These are phyloP conservation scores for Apodemia hepburni DNA, from an alignment of 2,888 invertebrate genomes.

Conservation along the genomic window DNA sequence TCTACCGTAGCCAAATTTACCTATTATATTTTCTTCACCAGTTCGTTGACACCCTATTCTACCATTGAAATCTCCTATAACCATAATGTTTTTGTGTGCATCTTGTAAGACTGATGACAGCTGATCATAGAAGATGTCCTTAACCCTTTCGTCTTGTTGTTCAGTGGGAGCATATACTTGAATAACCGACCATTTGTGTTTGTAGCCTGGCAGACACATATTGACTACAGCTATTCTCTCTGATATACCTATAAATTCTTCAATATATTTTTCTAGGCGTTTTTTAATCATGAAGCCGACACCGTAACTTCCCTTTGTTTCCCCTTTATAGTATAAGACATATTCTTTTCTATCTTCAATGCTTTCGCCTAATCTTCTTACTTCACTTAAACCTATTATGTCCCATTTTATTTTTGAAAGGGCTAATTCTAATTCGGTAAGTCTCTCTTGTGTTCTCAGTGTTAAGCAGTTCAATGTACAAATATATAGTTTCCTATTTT, in stretches of 20 bases:
- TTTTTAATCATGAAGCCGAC: neutral
- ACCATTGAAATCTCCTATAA: conserved; percentile 27
- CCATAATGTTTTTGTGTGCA: conserved; percentile 24
- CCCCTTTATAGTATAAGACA: conserved; percentile 3
- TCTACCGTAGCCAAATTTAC: conserved; percentile 12
- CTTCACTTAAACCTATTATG: conserved; percentile 12
- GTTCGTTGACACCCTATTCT: conserved; percentile 23
- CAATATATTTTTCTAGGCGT: neutral
- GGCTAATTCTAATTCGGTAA: no score
- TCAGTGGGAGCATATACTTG: conserved; percentile 8
- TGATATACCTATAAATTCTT: neutral
- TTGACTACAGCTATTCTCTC: neutral
- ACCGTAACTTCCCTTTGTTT: neutral
- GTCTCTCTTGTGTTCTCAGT: no score
- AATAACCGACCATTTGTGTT: neutral
- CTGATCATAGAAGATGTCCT: neutral
- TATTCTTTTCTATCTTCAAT: conserved; percentile 3
- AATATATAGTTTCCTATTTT: no score
- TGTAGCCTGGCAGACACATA: neutral
- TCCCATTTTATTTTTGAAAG: conserved; percentile 7
- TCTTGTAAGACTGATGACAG: conserved; percentile 4
- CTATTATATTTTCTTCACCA: conserved; percentile 21
- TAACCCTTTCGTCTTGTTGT: neutral
- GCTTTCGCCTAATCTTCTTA: neutral
- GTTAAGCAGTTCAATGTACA: no score